Evolutionary conservation across 2,797 vertebrate genomes (phyloP).

Genomic region (Gymnoscopelus microlampas): DNA sequence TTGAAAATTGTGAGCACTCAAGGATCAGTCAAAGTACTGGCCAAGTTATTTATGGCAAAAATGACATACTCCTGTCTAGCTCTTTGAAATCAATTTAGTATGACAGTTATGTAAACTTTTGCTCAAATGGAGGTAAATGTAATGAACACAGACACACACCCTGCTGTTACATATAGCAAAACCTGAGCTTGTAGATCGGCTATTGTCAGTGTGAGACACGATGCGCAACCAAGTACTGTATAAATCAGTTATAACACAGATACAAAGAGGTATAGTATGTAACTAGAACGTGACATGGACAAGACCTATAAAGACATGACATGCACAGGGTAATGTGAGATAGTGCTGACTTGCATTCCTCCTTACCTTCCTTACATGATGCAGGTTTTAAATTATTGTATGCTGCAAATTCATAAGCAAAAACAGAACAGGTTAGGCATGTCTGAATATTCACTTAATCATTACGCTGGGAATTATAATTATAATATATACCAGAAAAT

Average conservation of each 20-base stretch:
- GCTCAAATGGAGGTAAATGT: neutral
- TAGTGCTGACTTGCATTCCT: conserved; percentile 3
- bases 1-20: too few species aligned
- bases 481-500: neutral
- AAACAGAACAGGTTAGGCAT: conserved; percentile 27
- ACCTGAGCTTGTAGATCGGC: too few species aligned
- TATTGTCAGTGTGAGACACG: too few species aligned
- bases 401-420: conserved; percentile 49
- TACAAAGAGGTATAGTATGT: neutral
- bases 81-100: neutral
- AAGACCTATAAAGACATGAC: neutral
- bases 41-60: too few species aligned
- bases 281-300: conserved; percentile 5
- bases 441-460: conserved; percentile 6
- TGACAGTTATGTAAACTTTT: neutral
- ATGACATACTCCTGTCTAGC: too few species aligned
- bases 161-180: neutral
- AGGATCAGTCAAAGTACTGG: too few species aligned
- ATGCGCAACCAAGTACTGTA: too few species aligned
- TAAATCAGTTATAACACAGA: neutral
- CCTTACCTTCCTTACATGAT: conserved; percentile 69
- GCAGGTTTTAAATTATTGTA: conserved; percentile 59
- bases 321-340: neutral
- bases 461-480: neutral
- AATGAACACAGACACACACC: neutral